phyloP scores from a whole-genome alignment of 2,797 vertebrate genomes.

The Amblyraja radiata region DNA sequence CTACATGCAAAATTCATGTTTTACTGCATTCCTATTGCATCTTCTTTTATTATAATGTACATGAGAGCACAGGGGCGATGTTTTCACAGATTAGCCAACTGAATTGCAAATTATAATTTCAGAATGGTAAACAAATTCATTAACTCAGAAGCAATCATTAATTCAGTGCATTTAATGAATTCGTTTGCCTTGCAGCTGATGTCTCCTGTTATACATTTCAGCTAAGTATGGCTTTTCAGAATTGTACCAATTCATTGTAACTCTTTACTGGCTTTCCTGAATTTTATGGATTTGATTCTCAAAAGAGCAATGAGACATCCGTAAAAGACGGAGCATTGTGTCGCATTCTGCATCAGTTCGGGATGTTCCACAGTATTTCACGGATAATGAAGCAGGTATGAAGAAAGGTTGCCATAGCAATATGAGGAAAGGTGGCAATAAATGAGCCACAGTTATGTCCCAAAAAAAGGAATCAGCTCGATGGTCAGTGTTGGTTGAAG shows the following conservation, averaged over 20 bases:
- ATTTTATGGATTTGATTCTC: neutral
- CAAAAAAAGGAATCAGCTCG: neutral
- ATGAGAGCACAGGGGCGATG: too few relatives aligned
- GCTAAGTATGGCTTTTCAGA: neutral
- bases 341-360: neutral
- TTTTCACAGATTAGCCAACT: neutral
- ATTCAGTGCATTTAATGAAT: neutral
- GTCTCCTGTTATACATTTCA: neutral
- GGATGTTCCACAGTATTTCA: neutral
- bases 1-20: neutral
- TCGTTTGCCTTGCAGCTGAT: neutral
- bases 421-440: neutral
- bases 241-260: neutral
- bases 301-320: neutral
- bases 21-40: neutral
- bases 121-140: neutral
- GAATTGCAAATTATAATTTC: neutral
- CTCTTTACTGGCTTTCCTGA: neutral
- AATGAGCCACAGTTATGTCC: neutral
- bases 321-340: neutral
- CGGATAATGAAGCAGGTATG: neutral
- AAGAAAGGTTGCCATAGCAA: neutral
- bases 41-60: neutral
- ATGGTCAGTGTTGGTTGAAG: neutral
- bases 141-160: neutral